Conservation (phyloP, 2,888 invertebrate genomes). For the Eristalis intricaria region DNA sequence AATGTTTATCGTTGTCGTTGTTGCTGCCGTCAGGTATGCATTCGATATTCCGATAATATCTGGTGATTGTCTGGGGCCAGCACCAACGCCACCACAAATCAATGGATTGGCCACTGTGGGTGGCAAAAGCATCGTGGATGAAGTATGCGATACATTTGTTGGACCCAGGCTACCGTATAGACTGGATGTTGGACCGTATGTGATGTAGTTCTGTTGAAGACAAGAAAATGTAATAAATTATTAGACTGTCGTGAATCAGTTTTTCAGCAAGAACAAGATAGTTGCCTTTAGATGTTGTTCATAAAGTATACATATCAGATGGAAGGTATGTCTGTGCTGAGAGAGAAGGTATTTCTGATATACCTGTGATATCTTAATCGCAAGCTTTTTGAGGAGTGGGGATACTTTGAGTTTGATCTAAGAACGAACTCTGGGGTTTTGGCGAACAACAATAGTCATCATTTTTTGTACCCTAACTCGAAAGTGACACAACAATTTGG, state of each 20-base stretch:
- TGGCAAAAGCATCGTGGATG: conserved; percentile 76
- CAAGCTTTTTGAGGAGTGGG: too few relatives aligned
- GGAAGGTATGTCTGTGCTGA: too few relatives aligned
- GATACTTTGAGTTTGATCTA: too few relatives aligned
- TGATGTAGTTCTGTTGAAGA: conserved; percentile 78
- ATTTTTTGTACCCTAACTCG: too few relatives aligned
- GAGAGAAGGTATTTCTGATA: too few relatives aligned
- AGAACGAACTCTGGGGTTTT: too few relatives aligned
- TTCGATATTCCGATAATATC: conserved; percentile 79
- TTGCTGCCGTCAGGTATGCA: conserved; percentile 74
- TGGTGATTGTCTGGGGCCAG: conserved; percentile 78
- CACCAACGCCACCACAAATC: conserved; percentile 72
- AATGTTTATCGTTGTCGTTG: conserved; percentile 65
- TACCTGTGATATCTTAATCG: too few relatives aligned
- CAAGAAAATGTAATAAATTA: neutral
- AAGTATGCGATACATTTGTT: conserved; percentile 76
- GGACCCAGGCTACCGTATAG: conserved; percentile 78
- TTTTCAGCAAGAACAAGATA: neutral
- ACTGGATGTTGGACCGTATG: conserved; percentile 78
- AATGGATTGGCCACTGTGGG: conserved; percentile 72
- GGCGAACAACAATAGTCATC: too few relatives aligned
- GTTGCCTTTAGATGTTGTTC: neutral
- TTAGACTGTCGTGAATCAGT: neutral
- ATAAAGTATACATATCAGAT: too few relatives aligned
- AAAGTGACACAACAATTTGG: too few relatives aligned